Conservation (phyloP, 1,140 invertebrate genomes). For the Drosophila kohkoa region DNA sequence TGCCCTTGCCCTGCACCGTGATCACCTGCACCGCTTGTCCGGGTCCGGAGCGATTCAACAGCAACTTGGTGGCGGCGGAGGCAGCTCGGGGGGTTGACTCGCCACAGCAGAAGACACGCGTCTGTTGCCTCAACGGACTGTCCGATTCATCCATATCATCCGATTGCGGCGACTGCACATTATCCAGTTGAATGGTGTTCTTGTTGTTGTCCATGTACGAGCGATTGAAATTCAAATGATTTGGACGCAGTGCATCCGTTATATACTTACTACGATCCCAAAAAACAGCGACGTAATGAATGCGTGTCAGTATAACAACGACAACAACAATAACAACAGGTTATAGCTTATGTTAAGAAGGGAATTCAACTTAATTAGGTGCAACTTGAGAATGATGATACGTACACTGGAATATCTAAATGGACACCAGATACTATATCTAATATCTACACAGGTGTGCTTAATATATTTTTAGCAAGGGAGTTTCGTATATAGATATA, state of each 20-base stretch:
- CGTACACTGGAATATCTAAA: slow-evolving; percentile 73
- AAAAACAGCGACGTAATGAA: slow-evolving; percentile 26
- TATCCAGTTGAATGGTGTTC: slow-evolving; percentile 43
- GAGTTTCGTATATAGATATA: slow-evolving; percentile 13
- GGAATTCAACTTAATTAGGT: slow-evolving; percentile 43
- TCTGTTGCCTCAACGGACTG: slow-evolving; percentile 56
- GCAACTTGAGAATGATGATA: slow-evolving; percentile 56
- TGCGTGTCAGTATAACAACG: slow-evolving; percentile 65
- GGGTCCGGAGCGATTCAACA: slow-evolving; percentile 61
- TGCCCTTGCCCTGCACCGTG: slow-evolving; percentile 56
- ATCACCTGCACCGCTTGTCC: slow-evolving; percentile 81
- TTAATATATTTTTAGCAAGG: slow-evolving; percentile 19
- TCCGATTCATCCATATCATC: slow-evolving; percentile 76
- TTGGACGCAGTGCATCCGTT: slow-evolving; percentile 74
- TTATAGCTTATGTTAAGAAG: slow-evolving; percentile 33
- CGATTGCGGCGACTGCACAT: slow-evolving; percentile 46
- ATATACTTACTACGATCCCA: slow-evolving; percentile 81
- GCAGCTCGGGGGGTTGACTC: slow-evolving; percentile 51
- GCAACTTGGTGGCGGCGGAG: slow-evolving; percentile 55
- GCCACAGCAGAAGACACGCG: slow-evolving; percentile 78
- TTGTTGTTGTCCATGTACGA: slow-evolving; percentile 70
- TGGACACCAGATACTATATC: background rate
- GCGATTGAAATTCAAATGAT: slow-evolving; percentile 70
- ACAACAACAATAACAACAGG: slow-evolving; percentile 43
- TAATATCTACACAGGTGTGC: background rate